Evolutionary conservation across 2,888 invertebrate species (phyloP), one percentile per base, ranked within the genome.

Genomic region (Mellilla xanthometata): DNA sequence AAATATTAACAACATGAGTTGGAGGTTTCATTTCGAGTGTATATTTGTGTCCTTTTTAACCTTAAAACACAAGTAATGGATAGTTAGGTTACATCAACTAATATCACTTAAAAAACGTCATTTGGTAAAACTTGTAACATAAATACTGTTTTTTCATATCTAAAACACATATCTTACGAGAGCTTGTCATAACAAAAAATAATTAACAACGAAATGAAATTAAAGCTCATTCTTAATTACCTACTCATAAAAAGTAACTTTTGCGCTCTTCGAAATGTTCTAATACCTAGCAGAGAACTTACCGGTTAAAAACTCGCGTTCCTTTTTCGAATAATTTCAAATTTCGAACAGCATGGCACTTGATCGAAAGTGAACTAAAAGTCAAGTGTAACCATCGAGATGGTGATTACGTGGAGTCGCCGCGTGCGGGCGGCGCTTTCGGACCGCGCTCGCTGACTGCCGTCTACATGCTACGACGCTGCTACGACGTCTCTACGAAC

Each of bases 381-480:
- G 39, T 53, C 34, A 29, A 49, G 39, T 53, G 33, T 24, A 32
- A 45, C 39, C 35, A 39, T 39, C 39, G 45, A 34, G 29, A 12
- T 53, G 56, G 56, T 56, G 49, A 52, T 59, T 49, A 55, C 56
- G 62, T 55, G 58, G 56, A 35, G 63, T 68, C 66, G 65, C 69
- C 66, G 68, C 67, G 65, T 65, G 75, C 85, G 81, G 76, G 80
- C 83, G 79, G 52, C 76, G 69, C 62, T 63, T 63, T 62, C 77
- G 77, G 69, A 72, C 76, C 83, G 80, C 84, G 76, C 71, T 70
- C 72, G 66, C 67, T 67, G 68, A 84, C 84, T 83, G 78, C 56
- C 65, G 55, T 63, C 72, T 72, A 73, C 73, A 36, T 34, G 62
- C 73, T 70, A 72, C 73, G 67, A 46, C 73, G 63, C 22, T 27